These are phyloP conservation scores for Cynopterus brachyotis DNA, from an alignment of 2,113 vertebrate species.

Conservation along the genomic window DNA sequence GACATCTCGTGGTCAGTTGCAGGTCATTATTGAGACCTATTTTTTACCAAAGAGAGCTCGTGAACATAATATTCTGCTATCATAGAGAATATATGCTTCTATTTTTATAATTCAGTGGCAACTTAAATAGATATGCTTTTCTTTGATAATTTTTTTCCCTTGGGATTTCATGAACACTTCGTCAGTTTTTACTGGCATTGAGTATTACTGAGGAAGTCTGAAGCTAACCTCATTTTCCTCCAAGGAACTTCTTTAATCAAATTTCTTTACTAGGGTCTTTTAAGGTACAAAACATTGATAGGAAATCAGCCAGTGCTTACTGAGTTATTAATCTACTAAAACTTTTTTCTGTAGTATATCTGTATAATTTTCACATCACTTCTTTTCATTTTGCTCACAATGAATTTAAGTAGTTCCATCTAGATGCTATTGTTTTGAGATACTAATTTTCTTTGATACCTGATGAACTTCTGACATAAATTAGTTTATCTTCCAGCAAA, in stretches of 20 bases:
- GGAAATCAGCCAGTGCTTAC: background rate
- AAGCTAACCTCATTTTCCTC: background rate
- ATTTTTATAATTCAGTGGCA: background rate
- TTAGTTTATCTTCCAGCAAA: background rate
- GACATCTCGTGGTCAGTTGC: background rate
- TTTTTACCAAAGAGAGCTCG: background rate
- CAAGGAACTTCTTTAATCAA: background rate
- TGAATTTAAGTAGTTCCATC: background rate
- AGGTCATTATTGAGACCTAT: background rate
- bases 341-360: background rate
- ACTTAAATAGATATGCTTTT: background rate
- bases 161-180: background rate
- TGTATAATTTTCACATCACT: background rate
- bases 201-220: background rate
- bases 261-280: constrained; percentile 15
- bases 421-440: background rate
- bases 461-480: background rate
- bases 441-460: background rate
- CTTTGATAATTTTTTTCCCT: background rate
- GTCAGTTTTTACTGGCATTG: background rate
- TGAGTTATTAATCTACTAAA: background rate
- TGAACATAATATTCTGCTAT: background rate
- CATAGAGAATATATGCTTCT: background rate
- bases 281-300: background rate
- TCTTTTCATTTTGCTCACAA: background rate